Evolutionary conservation across 2,888 invertebrate genomes (phyloP).

Genomic region (Eretmocerus hayati): DNA sequence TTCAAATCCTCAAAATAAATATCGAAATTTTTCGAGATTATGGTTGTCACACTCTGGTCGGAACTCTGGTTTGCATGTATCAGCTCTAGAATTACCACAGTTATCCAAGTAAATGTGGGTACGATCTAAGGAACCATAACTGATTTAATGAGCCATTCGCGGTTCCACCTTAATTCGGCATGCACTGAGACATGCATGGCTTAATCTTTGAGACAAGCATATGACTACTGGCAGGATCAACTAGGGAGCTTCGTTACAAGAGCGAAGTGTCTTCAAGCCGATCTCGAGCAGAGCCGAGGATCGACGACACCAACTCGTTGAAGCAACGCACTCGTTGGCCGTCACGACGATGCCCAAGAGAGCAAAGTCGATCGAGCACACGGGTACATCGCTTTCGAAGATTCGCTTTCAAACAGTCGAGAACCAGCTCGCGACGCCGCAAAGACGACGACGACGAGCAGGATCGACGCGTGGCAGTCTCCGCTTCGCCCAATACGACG

Average conservation of each 20-base stretch:
- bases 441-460: too few species aligned
- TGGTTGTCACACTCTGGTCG: too few species aligned
- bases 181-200: constrained; percentile 62
- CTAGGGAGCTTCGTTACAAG: constrained; percentile 32
- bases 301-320: background rate
- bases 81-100: constrained; percentile 63
- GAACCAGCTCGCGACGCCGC: too few species aligned
- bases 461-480: too few species aligned
- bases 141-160: constrained; percentile 52
- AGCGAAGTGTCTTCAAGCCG: background rate
- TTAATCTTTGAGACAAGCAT: constrained; percentile 63
- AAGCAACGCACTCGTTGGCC: background rate
- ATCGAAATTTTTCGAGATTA: too few species aligned
- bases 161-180: constrained; percentile 53
- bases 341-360: background rate
- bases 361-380: background rate
- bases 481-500: background rate
- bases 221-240: constrained; percentile 53
- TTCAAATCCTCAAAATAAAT: too few species aligned
- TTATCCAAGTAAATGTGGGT: constrained; percentile 52
- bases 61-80: constrained; percentile 55
- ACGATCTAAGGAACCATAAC: constrained; percentile 45
- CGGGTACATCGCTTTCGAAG: background rate
- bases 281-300: background rate
- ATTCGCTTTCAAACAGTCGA: too few species aligned